Evolutionary conservation across 2,113 vertebrate species (phyloP).

Genomic region (Micromys minutus): DNA sequence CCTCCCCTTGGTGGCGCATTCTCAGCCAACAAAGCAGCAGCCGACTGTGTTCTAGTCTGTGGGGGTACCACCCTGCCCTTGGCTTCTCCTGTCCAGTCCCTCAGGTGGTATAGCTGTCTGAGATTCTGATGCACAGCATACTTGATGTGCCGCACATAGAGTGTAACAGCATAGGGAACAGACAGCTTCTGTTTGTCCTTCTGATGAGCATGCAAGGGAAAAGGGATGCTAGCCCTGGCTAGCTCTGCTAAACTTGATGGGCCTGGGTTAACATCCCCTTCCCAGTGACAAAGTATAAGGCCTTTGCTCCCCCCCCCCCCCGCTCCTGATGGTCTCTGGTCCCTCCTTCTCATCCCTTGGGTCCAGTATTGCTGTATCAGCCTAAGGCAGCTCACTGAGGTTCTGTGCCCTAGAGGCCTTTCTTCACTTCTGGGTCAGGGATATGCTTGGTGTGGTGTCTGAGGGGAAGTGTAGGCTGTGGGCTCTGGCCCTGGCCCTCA

Average conservation of each 20-base stretch:
- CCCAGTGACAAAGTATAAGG: neutral
- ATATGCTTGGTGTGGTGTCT: fast-evolving
- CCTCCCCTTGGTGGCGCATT: neutral
- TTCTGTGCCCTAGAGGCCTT: fast-evolving
- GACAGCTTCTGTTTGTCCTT: neutral
- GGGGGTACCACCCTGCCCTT: neutral
- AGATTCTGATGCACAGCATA: neutral
- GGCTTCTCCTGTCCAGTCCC: no score
- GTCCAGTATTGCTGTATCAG: neutral
- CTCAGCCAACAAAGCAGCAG: neutral
- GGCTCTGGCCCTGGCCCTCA: neutral
- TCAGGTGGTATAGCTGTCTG: neutral
- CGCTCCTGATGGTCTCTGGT: neutral
- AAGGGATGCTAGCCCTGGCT: neutral
- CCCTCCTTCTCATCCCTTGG: neutral
- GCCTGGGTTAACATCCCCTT: no score
- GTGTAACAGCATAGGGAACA: no score
- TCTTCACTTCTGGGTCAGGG: neutral
- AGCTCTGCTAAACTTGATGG: neutral
- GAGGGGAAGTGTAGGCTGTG: neutral
- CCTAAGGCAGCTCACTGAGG: neutral
- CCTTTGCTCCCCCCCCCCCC: no score
- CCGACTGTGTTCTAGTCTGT: neutral
- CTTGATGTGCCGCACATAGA: neutral
- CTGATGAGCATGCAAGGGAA: neutral